A percentile compares a stretch with the other conserved stretches of the same genome.
Conservation (phyloP, 2,888 invertebrate species). For the Tachina fera region DNA sequence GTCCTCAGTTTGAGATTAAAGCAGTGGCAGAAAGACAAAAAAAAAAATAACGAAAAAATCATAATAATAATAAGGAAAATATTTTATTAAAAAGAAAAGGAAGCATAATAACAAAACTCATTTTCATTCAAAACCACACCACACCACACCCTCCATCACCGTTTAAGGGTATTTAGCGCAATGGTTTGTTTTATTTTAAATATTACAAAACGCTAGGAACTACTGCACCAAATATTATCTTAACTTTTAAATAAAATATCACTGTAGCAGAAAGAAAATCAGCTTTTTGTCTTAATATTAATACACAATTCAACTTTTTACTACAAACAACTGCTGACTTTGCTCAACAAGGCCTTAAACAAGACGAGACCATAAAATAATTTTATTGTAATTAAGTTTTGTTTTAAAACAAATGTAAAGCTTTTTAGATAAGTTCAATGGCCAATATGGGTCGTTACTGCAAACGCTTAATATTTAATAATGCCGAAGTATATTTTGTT, state of each 20-base stretch:
- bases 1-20: background rate
- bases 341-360: too few relatives aligned
- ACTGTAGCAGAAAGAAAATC: background rate
- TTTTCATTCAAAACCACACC: conserved; percentile 56
- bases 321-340: too few relatives aligned
- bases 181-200: background rate
- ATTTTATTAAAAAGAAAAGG: conserved; percentile 23
- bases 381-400: too few relatives aligned
- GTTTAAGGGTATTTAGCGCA: too few relatives aligned
- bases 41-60: background rate
- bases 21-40: background rate
- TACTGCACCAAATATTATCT: background rate
- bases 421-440: too few relatives aligned
- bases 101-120: conserved; percentile 48
- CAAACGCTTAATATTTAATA: too few relatives aligned
- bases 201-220: background rate
- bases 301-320: too few relatives aligned
- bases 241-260: background rate
- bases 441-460: too few relatives aligned
- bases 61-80: conserved; percentile 17
- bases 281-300: too few relatives aligned
- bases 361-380: too few relatives aligned
- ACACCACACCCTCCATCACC: conserved; percentile 24
- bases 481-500: too few relatives aligned
- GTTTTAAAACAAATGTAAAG: too few relatives aligned